phyloP scores from a whole-genome alignment of 2,797 vertebrate species.

The Oryzias sinensis region DNA sequence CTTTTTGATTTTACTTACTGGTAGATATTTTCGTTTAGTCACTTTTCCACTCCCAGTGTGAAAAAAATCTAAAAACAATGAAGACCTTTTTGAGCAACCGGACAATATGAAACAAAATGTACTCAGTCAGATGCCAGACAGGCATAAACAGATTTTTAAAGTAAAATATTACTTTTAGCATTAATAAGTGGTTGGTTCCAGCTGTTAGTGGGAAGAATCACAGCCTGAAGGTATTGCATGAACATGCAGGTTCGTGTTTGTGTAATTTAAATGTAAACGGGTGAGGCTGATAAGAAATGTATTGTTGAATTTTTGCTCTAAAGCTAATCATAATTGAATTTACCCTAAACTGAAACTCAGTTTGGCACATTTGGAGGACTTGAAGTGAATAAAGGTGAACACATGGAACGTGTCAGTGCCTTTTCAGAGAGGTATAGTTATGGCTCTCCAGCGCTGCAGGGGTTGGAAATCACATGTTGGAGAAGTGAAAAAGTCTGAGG shows the following conservation, averaged over 20 bases:
- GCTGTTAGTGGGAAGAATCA: slow-evolving; percentile 26
- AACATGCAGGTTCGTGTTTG: slow-evolving; percentile 20
- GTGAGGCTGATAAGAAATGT: not conserved
- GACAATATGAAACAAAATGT: not conserved
- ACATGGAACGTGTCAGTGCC: no score
- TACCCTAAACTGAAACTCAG: slow-evolving; percentile 4
- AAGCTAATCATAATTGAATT: slow-evolving; percentile 24
- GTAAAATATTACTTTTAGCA: slow-evolving; percentile 25
- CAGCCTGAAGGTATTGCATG: not conserved
- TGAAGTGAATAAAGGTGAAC: no score
- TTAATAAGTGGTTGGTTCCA: slow-evolving; percentile 28
- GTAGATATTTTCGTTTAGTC: no score
- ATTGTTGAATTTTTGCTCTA: slow-evolving; percentile 5
- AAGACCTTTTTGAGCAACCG: not conserved
- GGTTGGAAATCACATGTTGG: slow-evolving; percentile 36
- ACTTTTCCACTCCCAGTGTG: not conserved
- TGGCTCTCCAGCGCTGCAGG: not conserved
- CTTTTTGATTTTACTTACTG: no score
- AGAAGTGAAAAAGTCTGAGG: slow-evolving; percentile 36
- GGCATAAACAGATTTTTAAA: slow-evolving; percentile 5
- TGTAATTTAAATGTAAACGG: slow-evolving; percentile 8
- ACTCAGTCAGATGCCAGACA: slow-evolving; percentile 24
- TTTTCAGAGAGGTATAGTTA: slow-evolving; percentile 7
- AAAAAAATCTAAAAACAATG: not conserved
- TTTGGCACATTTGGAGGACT: slow-evolving; percentile 2